Base-by-base conservation (phyloP, 2,888 invertebrate species). In the Dryobota labecula region DNA sequence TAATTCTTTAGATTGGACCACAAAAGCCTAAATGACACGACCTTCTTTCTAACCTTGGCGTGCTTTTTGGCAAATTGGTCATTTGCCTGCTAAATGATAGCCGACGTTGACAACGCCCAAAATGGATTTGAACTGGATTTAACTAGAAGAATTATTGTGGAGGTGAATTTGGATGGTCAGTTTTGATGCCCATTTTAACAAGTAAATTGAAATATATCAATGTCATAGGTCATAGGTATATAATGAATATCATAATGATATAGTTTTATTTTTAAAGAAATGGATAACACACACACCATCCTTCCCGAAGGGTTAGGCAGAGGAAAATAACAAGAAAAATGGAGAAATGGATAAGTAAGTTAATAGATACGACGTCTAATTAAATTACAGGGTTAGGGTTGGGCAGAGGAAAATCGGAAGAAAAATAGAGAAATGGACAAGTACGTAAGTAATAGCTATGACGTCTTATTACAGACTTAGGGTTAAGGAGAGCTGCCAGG, bases 41-140 rank as follows among this genome's bases (percentile, higher is more conserved):
- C 86, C 91, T 90, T 88, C 77, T 88, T 90, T 88, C 77, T 88
- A 84, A 88, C 93, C 93, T 92, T 92, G 87, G 68, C 70, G 78
- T 78, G 92, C 91, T 92, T 93, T 92, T 92, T 90, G 82, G 87
- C 89, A 90, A 91, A 93, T 93, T 93, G 88, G 87, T 84, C 78
- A 88, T 90, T 91, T 88, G 84, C 84, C 82, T 86, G 77, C 71
- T 84, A 76, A 82, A 84, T 83, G 87, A 87, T 86, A 84, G 81
- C 73, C 54, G 72, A 54, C 83, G 79, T 82, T 84, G 85, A 84
- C 88, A 84, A 81, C 86, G 84, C 89, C 89, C 78, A 79, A 54
- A 64, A 57, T 45, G 49, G 70, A 64, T 63, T 57, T 72, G 51
- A 77, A 78, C 83, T 81, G 70, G 61, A 58, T 84, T 68, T 45